Evolutionary conservation across 2,113 vertebrate species (phyloP).

Genomic region (Podilymbus podiceps): DNA sequence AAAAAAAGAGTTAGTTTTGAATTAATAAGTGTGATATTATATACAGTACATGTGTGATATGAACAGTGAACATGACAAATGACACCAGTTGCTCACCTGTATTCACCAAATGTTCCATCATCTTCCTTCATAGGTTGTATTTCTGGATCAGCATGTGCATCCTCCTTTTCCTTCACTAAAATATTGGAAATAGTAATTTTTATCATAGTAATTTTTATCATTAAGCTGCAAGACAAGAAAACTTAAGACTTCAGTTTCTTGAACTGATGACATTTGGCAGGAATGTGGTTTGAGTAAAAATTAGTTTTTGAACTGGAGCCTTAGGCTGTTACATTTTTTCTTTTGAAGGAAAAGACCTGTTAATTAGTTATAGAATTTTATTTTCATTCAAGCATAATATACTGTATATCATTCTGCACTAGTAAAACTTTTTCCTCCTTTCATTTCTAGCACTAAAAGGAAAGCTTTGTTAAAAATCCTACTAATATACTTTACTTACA

Average conservation of each 20-base stretch:
- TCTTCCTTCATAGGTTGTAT: conserved; percentile 99
- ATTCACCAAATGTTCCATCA: conserved; percentile 97
- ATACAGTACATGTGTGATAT: not conserved
- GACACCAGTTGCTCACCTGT: conserved; percentile 85
- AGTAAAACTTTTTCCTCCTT: not conserved
- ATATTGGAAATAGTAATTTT: conserved; percentile 32
- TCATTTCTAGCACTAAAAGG: not conserved
- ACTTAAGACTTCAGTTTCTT: not conserved
- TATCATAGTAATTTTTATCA: not conserved
- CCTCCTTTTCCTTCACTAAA: conserved; percentile 98
- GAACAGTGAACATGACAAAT: not conserved
- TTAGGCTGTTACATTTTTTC: not conserved
- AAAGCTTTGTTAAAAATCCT: not conserved
- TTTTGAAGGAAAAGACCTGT: not conserved
- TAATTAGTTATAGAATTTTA: not conserved
- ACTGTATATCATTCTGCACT: not conserved
- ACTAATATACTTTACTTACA: not conserved
- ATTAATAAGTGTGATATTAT: not conserved
- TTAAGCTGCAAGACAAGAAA: not conserved
- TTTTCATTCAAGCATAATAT: not conserved
- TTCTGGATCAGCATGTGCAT: conserved; percentile 96
- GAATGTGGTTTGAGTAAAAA: not conserved
- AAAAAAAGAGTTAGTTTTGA: conserved; percentile 21
- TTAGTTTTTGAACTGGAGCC: not conserved
- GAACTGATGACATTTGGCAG: not conserved